Evolutionary conservation across 2,888 invertebrate species (phyloP).

Genomic region (Pantelozetes paolii): DNA sequence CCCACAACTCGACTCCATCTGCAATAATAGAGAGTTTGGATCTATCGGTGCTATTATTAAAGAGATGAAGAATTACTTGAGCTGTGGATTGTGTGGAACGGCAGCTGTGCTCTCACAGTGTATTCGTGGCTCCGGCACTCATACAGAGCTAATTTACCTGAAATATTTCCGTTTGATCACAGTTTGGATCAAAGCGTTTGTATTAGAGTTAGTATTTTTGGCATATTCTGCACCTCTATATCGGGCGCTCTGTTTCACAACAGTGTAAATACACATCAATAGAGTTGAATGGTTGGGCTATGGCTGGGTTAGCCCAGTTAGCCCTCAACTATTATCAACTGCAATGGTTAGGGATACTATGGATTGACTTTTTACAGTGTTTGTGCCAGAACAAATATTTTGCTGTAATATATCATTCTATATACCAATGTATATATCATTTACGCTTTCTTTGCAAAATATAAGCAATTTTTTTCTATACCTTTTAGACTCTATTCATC

Average conservation of each 20-base stretch:
- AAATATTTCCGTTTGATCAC: constrained; percentile 1
- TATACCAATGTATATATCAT: too few relatives aligned
- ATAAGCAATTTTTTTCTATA: constrained; percentile 28
- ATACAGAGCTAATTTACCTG: constrained; percentile 24
- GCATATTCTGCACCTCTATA: background rate
- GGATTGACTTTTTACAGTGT: constrained; percentile 1
- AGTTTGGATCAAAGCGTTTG: background rate
- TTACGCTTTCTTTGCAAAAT: constrained; percentile 33
- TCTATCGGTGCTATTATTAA: background rate
- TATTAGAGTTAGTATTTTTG: background rate
- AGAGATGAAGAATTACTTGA: background rate
- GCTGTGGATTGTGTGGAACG: background rate
- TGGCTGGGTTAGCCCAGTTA: too few relatives aligned
- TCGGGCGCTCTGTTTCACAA: background rate
- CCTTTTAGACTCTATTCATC: background rate
- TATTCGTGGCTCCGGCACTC: constrained; percentile 3
- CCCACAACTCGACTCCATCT: background rate
- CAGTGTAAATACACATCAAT: constrained; percentile 12
- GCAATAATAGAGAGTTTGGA: too few relatives aligned
- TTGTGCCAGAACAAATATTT: constrained; percentile 34
- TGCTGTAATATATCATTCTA: too few relatives aligned
- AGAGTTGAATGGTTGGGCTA: background rate
- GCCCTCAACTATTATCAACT: constrained; percentile 19
- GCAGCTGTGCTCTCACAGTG: constrained; percentile 27
- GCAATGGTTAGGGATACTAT: background rate